phyloP scores from a whole-genome alignment of 2,888 invertebrate species.

The Thymelicus lineola region DNA sequence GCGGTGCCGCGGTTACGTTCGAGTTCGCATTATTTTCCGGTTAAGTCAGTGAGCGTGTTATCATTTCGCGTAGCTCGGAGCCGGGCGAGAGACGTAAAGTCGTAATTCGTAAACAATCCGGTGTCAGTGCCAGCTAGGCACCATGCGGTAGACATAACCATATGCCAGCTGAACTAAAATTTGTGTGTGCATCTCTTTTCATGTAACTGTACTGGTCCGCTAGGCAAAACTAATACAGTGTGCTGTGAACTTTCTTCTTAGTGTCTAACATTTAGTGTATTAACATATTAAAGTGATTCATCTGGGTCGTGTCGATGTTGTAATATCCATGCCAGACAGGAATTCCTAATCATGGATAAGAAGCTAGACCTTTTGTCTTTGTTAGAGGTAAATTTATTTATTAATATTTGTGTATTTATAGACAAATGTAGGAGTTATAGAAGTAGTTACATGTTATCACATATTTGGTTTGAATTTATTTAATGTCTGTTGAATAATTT shows the following conservation, averaged over 20 bases:
- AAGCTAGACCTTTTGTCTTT: slow-evolving; percentile 80
- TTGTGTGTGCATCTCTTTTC: slow-evolving; percentile 47
- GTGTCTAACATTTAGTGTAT: slow-evolving; percentile 46
- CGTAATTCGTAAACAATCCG: slow-evolving; percentile 74
- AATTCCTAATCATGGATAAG: slow-evolving; percentile 75
- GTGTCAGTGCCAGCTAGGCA: slow-evolving; percentile 76
- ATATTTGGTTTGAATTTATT: no score
- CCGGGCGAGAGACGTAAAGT: slow-evolving; percentile 56
- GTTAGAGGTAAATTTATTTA: slow-evolving; percentile 70
- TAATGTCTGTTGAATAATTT: no score
- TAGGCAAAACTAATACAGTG: slow-evolving; percentile 1
- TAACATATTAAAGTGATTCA: slow-evolving; percentile 55
- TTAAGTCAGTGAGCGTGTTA: slow-evolving; percentile 38
- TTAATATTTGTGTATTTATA: no score
- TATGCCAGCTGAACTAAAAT: slow-evolving; percentile 66
- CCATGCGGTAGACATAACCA: slow-evolving; percentile 78
- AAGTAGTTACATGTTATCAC: no score
- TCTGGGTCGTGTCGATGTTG: slow-evolving; percentile 59
- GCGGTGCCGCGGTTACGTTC: slow-evolving; percentile 45
- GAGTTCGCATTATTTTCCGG: slow-evolving; percentile 30
- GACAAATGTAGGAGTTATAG: no score
- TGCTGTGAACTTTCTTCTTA: slow-evolving; percentile 43
- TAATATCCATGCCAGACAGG: slow-evolving; percentile 59
- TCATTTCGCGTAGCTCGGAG: slow-evolving; percentile 50
- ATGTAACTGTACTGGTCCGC: slow-evolving; percentile 39